Evolutionary conservation across 53 echinoderm and acorn worm genomes (phyloP).

Genomic region (Mesocentrotus franciscanus): DNA sequence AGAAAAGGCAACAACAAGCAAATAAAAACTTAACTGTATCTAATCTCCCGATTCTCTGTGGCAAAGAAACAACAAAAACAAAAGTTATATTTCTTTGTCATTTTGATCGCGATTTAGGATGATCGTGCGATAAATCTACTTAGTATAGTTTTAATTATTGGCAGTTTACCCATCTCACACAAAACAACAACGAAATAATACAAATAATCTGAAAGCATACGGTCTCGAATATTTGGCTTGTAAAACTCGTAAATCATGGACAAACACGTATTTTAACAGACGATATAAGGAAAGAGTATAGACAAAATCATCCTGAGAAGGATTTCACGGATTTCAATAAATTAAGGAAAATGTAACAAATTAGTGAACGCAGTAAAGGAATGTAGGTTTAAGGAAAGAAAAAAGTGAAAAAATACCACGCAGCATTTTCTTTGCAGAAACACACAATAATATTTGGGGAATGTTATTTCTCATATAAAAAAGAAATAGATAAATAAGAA

Average conservation of each 20-base stretch:
- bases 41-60: background rate
- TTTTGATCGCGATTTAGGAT: background rate
- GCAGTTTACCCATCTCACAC: background rate
- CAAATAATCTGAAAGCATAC: constrained; percentile 2
- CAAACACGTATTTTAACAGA: background rate
- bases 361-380: background rate
- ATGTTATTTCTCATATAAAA: background rate
- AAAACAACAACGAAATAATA: background rate
- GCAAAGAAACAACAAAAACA: background rate
- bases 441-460: background rate
- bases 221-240: background rate
- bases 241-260: background rate
- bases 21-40: background rate
- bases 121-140: background rate
- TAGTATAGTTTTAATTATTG: background rate
- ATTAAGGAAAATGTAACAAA: background rate
- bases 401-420: background rate
- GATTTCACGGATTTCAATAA: background rate
- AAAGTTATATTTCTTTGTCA: background rate
- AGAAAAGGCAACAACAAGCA: constrained; percentile 57
- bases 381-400: background rate
- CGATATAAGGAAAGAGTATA: background rate
- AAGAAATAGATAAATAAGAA: background rate
- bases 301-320: background rate
- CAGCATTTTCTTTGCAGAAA: background rate